phyloP scores from a whole-genome alignment of 2,888 invertebrate genomes.

The Lithophane ornitopus region DNA sequence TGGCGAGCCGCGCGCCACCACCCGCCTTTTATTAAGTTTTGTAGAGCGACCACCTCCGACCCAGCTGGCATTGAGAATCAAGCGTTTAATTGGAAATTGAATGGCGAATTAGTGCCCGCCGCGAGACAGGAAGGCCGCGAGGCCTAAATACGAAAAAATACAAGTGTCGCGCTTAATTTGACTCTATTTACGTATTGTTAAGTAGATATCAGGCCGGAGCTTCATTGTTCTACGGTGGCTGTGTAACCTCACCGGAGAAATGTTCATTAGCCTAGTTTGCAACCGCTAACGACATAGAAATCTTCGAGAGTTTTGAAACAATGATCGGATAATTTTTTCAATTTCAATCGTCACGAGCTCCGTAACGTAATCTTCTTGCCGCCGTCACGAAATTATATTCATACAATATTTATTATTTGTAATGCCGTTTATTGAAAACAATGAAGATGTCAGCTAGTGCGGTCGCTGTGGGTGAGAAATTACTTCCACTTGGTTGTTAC shows the following conservation, averaged over 20 bases:
- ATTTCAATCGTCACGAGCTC: slow-evolving; percentile 80
- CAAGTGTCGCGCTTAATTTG: slow-evolving; percentile 76
- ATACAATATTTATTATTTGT: slow-evolving; percentile 62
- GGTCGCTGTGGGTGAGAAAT: slow-evolving; percentile 60
- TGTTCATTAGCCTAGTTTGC: slow-evolving; percentile 73
- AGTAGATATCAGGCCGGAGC: slow-evolving; percentile 61
- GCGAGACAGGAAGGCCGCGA: slow-evolving; percentile 87
- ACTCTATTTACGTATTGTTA: slow-evolving; percentile 68
- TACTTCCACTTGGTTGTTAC: slow-evolving; percentile 51
- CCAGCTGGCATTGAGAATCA: slow-evolving; percentile 89
- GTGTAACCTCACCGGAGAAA: slow-evolving; percentile 72
- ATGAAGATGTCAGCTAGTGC: slow-evolving; percentile 55
- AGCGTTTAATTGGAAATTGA: slow-evolving; percentile 90
- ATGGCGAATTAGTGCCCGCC: slow-evolving; percentile 85
- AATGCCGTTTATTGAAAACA: slow-evolving; percentile 61
- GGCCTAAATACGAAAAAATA: slow-evolving; percentile 84
- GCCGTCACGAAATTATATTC: slow-evolving; percentile 74
- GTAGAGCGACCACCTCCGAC: slow-evolving; percentile 85
- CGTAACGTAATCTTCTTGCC: slow-evolving; percentile 74
- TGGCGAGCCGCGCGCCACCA: slow-evolving; percentile 85
- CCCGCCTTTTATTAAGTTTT: slow-evolving; percentile 89
- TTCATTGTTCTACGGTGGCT: slow-evolving; percentile 68
- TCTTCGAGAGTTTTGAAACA: slow-evolving; percentile 78
- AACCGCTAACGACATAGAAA: slow-evolving; percentile 76
- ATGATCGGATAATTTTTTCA: slow-evolving; percentile 78